phyloP scores from a whole-genome alignment of 2,888 invertebrate species.

The Nomada lathburiana region DNA sequence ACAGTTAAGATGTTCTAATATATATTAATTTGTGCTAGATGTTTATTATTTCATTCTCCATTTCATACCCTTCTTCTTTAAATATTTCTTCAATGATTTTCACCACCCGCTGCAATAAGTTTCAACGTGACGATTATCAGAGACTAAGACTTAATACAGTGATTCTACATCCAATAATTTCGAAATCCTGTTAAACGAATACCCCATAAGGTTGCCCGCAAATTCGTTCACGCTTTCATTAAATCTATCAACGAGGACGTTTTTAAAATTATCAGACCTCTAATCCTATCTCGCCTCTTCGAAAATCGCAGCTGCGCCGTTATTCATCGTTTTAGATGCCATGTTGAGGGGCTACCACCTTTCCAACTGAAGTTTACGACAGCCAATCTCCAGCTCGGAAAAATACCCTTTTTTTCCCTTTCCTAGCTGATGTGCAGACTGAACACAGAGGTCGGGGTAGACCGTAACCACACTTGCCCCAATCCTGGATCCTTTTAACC shows the following conservation, averaged over 20 bases:
- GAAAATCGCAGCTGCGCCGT: constrained; percentile 42
- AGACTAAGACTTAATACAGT: too few relatives aligned
- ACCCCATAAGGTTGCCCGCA: background rate
- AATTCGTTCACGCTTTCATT: background rate
- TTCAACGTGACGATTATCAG: too few relatives aligned
- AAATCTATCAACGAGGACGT: constrained; percentile 6
- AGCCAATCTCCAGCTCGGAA: constrained; percentile 50
- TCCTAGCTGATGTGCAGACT: background rate
- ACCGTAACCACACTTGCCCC: constrained; percentile 52
- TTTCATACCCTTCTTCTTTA: background rate
- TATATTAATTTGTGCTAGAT: background rate
- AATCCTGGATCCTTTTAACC: constrained; percentile 55
- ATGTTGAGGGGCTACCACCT: constrained; percentile 43
- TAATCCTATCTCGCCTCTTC: constrained; percentile 3
- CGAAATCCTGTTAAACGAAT: background rate
- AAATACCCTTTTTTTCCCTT: constrained; percentile 31
- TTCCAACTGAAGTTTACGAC: constrained; percentile 55
- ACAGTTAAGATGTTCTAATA: background rate
- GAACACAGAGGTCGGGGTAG: constrained; percentile 7
- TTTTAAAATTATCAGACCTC: constrained; percentile 12
- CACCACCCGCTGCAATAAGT: too few relatives aligned
- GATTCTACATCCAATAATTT: too few relatives aligned
- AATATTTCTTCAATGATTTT: background rate
- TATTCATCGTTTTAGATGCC: constrained; percentile 49
- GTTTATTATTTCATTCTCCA: background rate